Evolutionary conservation across 2,797 vertebrate species (phyloP).

Genomic region (Sandelia bainsii): DNA sequence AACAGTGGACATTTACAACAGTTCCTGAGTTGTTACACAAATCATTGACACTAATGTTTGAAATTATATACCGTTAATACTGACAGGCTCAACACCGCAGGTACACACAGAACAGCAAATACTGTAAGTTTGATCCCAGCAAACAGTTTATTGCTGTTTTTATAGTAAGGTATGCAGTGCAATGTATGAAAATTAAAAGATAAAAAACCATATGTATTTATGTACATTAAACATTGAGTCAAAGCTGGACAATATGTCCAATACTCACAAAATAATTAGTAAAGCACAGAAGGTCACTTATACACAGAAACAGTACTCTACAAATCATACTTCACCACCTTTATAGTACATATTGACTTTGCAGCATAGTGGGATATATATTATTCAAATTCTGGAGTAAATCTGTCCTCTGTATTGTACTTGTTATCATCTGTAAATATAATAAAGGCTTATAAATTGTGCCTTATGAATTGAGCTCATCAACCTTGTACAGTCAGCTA

Average conservation of each 20-base stretch:
- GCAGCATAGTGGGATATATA: conserved; percentile 80
- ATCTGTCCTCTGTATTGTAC: conserved; percentile 61
- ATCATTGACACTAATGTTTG: conserved; percentile 72
- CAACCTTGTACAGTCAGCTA: conserved; percentile 68
- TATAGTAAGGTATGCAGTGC: conserved; percentile 85
- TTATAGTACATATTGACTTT: conserved; percentile 76
- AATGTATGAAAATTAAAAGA: conserved; percentile 87
- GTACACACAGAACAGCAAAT: conserved; percentile 87
- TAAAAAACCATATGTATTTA: conserved; percentile 73
- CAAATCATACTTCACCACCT: conserved; percentile 77
- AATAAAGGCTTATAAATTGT: conserved; percentile 77
- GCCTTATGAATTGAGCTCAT: conserved; percentile 67
- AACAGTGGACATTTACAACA: conserved; percentile 79
- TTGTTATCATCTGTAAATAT: conserved; percentile 66
- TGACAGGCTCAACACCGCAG: conserved; percentile 87
- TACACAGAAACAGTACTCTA: conserved; percentile 84
- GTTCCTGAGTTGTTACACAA: conserved; percentile 86
- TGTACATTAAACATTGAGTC: conserved; percentile 73
- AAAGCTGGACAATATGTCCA: conserved; percentile 85
- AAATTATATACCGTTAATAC: conserved; percentile 88
- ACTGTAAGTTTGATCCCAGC: conserved; percentile 67
- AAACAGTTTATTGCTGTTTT: conserved; percentile 74
- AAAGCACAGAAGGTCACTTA: conserved; percentile 89
- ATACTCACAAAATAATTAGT: conserved; percentile 81
- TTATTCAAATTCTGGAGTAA: conserved; percentile 65